These are phyloP conservation scores for Synergus umbraculus DNA, from an alignment of 2,888 invertebrate genomes.

Conservation along the genomic window DNA sequence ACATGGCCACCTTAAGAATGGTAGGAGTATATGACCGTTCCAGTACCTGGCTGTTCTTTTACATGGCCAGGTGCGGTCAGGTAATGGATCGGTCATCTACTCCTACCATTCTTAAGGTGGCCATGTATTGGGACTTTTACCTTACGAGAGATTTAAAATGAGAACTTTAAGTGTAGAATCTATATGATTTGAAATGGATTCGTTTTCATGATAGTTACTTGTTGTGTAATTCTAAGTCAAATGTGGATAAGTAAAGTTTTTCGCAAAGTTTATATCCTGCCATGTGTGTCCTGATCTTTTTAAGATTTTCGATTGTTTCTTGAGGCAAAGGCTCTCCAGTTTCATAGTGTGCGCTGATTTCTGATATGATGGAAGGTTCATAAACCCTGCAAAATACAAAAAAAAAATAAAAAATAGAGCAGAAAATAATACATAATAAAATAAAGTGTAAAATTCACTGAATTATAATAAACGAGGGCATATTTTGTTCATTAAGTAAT, in stretches of 20 bases:
- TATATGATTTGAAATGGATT: too few species aligned
- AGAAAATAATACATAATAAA: neutral
- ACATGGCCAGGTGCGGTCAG: too few species aligned
- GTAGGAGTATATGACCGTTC: too few species aligned
- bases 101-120: too few species aligned
- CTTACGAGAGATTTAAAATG: too few species aligned
- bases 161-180: too few species aligned
- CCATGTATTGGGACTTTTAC: too few species aligned
- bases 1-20: too few species aligned
- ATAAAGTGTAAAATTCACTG: neutral
- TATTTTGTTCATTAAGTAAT: neutral
- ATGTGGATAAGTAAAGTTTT: constrained; percentile 88
- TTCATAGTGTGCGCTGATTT: constrained; percentile 86
- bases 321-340: constrained; percentile 86
- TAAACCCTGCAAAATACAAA: constrained; percentile 78
- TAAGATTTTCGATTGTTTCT: constrained; percentile 82
- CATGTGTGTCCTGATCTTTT: constrained; percentile 85
- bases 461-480: neutral
- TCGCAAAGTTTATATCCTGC: constrained; percentile 88
- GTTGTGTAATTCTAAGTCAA: constrained; percentile 91
- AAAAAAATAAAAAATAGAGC: neutral
- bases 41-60: too few species aligned
- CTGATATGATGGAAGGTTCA: constrained; percentile 80
- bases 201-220: constrained; percentile 75
- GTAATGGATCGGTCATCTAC: too few species aligned